Percentiles rank a stretch among this genome's conserved stretches.
phyloP scores from a whole-genome alignment of 1,140 invertebrate species.

The Paramacrobiotus metropolitanus region DNA sequence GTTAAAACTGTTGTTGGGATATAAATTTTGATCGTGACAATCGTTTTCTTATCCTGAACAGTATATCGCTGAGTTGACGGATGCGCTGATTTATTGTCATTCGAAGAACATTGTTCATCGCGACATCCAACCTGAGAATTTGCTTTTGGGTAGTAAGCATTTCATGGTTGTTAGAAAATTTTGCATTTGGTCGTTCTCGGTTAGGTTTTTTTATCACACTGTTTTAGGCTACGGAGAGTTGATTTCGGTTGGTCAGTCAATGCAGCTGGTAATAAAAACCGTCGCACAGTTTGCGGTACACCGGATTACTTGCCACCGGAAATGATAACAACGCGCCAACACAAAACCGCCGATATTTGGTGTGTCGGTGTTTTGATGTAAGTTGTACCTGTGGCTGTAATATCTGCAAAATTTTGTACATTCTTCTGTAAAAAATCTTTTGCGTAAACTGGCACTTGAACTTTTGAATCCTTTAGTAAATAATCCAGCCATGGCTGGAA shows the following conservation, averaged over 20 bases:
- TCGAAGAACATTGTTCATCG: constrained; percentile 80
- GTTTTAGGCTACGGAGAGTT: constrained; percentile 39
- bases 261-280: constrained; percentile 26
- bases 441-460: too few species aligned
- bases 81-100: constrained; percentile 76
- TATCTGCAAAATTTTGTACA: too few species aligned
- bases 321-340: constrained; percentile 67
- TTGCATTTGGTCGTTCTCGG: background rate
- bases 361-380: constrained; percentile 71
- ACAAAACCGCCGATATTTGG: constrained; percentile 80
- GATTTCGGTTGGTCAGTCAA: constrained; percentile 96
- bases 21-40: too few species aligned
- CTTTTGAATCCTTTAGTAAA: too few species aligned
- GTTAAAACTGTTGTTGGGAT: too few species aligned
- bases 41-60: too few species aligned
- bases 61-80: constrained; percentile 60
- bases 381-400: too few species aligned
- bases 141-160: constrained; percentile 48
- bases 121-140: constrained; percentile 84
- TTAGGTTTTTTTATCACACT: constrained; percentile 18
- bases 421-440: too few species aligned
- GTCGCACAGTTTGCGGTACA: constrained; percentile 67
- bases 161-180: background rate
- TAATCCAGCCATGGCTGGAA: too few species aligned
- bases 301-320: constrained; percentile 87